phyloP scores from a whole-genome alignment of 37 sponge, comb jelly and placozoan genomes.

The Hexactinellida sp. region DNA sequence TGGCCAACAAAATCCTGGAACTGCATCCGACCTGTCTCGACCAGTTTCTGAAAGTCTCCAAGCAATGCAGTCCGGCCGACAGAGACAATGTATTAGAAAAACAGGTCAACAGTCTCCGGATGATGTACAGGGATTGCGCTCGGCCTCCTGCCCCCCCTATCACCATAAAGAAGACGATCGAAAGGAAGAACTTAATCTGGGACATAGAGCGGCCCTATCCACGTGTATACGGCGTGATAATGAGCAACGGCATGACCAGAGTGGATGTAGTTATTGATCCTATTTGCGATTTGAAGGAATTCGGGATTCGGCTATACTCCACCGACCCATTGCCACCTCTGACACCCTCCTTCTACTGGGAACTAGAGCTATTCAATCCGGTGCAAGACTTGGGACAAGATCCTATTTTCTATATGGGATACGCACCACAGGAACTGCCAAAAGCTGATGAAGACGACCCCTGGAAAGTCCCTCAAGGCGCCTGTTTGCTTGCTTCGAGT shows the following conservation, averaged over 20 bases:
- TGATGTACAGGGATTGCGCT: slow-evolving; percentile 87
- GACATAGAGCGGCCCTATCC: slow-evolving; percentile 18
- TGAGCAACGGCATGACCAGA: not conserved
- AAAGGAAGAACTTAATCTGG: slow-evolving; percentile 22
- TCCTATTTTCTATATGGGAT: slow-evolving; percentile 41
- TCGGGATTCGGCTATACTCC: not conserved
- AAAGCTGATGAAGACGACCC: not conserved
- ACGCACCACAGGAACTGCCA: slow-evolving; percentile 12
- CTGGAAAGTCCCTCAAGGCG: slow-evolving; percentile 22
- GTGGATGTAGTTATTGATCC: slow-evolving; percentile 17
- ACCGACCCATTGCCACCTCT: slow-evolving; percentile 14
- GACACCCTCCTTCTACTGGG: slow-evolving; percentile 91
- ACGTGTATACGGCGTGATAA: not conserved
- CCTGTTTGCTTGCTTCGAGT: slow-evolving; percentile 14
- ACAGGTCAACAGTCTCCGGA: slow-evolving; percentile 66
- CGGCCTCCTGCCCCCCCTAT: slow-evolving; percentile 69
- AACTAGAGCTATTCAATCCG: slow-evolving; percentile 54
- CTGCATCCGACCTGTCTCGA: slow-evolving; percentile 12
- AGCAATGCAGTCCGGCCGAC: slow-evolving; percentile 31
- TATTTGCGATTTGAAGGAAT: not conserved
- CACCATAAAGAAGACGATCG: slow-evolving; percentile 30
- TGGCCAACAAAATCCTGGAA: not conserved
- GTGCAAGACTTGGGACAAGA: slow-evolving; percentile 19
- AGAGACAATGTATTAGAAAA: slow-evolving; percentile 39
- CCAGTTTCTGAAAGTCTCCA: slow-evolving; percentile 27